Base-by-base conservation (phyloP, 2,888 invertebrate genomes). In the Pycnomerus fuliginosus region DNA sequence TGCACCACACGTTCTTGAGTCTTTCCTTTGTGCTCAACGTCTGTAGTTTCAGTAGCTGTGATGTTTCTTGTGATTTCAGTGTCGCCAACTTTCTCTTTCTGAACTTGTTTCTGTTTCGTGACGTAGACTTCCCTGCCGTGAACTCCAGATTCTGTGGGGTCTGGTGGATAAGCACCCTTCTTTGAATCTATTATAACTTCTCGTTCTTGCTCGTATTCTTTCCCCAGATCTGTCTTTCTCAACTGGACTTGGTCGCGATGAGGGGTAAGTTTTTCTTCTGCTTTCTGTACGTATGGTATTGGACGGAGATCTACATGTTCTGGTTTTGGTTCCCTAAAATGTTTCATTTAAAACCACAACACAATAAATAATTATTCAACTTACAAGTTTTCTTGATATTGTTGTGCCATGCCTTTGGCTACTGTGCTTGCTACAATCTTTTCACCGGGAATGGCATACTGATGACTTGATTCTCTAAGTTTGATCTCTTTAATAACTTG, bases 31-130 rank as follows among this genome's bases (percentile, higher is more conserved):
- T 93, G 93, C 68, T 94, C 93, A 42, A 92, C 80, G 71, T 93
- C 92, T 1, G 92, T 90, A 1, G 91, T 94, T 74, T 94, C 93
- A 4, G 92, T 94, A 16, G 92, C 88, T 7, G 92, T 93, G 46
- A 93, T 92, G 65, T 93, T 92, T 53, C 94, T 80, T 0, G 91
- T 91, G 35, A 94, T 92, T 74, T 94, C 93, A 22, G 85, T 74
- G 65, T 94, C 91, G 7, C 91, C 94, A 37, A 86, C 79, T 2
- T 83, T 79, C 76, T 93, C 92, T 67, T 91, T 93, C 69, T 94
- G 94, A 0, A 82, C 82, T 74, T 94, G 94, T 63, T 88, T 90
- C 62, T 92, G 91, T 64, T 87, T 90, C 2, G 87, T 85, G 14
- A 90, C 84, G 65, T 91, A 85, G 3, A 92, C 85, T 74, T 93